Evolutionary conservation across 2,113 vertebrate genomes (phyloP).

Genomic region (Thalassarche chlororhynchos): DNA sequence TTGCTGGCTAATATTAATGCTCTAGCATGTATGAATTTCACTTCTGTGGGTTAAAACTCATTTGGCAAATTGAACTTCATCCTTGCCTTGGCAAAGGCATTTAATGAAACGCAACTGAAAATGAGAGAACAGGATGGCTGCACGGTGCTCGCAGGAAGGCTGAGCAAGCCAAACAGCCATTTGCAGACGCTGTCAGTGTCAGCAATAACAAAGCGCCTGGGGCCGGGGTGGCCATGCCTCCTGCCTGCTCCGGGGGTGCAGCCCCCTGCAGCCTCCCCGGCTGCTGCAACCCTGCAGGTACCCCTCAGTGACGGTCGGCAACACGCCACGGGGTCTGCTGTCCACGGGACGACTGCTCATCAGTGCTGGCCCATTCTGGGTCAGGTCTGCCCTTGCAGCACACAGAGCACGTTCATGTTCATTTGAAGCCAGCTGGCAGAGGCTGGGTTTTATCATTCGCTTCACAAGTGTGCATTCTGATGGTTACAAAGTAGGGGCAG

Average conservation of each 20-base stretch:
- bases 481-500: neutral
- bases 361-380: neutral
- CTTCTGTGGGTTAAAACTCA: neutral
- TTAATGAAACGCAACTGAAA: accelerated
- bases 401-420: accelerated
- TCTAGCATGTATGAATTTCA: neutral
- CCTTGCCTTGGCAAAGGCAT: neutral
- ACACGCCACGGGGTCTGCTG: too few relatives aligned
- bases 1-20: neutral
- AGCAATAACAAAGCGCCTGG: neutral
- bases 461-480: neutral
- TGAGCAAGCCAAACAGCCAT: neutral
- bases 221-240: neutral
- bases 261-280: neutral
- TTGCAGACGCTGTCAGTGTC: neutral
- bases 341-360: neutral
- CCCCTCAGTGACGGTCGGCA: too few relatives aligned
- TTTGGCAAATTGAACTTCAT: neutral
- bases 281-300: neutral
- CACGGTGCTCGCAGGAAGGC: neutral
- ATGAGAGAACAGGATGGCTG: neutral
- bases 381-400: neutral
- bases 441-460: too few relatives aligned
- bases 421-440: neutral
- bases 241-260: too few relatives aligned